Evolutionary conservation across 2,113 vertebrate species (phyloP).

Genomic region (Dasyprocta punctata): DNA sequence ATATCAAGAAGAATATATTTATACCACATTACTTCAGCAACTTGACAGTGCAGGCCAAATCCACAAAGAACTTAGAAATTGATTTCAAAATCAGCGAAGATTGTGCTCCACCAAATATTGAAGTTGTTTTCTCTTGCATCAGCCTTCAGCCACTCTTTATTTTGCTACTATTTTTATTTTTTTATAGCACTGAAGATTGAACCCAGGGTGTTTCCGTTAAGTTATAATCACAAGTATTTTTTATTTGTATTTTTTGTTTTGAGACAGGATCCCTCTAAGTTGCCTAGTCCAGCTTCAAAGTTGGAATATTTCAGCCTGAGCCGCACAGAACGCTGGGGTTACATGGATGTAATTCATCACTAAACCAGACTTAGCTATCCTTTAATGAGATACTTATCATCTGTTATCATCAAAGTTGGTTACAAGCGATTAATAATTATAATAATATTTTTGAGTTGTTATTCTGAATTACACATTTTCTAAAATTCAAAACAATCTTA

Average conservation of each 20-base stretch:
- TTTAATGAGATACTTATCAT: not conserved
- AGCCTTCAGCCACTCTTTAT: not conserved
- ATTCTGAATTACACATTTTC: not conserved
- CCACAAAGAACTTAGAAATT: not conserved
- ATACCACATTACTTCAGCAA: not conserved
- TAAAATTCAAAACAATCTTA: not conserved
- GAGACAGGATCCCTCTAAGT: not conserved
- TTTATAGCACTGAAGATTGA: not conserved
- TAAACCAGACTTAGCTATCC: not conserved
- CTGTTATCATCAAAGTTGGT: not conserved
- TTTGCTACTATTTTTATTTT: not conserved
- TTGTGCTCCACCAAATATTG: not conserved
- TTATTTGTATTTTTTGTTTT: not conserved
- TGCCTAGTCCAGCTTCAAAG: not conserved
- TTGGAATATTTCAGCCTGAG: not conserved
- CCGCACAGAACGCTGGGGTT: not conserved
- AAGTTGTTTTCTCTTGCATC: not conserved
- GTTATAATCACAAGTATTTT: not conserved
- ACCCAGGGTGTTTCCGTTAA: not conserved
- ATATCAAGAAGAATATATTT: not conserved
- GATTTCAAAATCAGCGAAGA: not conserved
- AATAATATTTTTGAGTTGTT: not conserved
- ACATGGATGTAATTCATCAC: not conserved
- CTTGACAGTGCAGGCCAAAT: not conserved
- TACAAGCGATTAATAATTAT: not conserved